phyloP scores from a whole-genome alignment of 53 echinoderm and acorn worm species.

The Paracentrotus lividus region DNA sequence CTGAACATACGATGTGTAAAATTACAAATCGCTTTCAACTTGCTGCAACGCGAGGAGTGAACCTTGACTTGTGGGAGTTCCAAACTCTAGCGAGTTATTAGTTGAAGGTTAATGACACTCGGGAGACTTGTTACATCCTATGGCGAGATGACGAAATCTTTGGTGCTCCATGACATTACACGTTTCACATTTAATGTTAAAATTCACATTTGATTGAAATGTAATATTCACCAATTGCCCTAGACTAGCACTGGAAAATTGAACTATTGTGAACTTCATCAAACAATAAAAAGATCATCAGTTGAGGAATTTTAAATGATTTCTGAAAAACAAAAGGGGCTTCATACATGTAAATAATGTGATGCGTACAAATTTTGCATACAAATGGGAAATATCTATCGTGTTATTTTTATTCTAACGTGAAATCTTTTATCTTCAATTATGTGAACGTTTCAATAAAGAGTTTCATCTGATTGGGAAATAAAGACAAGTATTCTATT shows the following conservation, averaged over 20 bases:
- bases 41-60: neutral
- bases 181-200: neutral
- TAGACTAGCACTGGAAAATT: neutral
- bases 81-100: conserved; percentile 41
- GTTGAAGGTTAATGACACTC: conserved; percentile 54
- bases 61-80: conserved; percentile 46
- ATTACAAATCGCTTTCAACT: conserved; percentile 43
- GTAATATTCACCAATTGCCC: neutral
- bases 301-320: neutral
- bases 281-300: neutral
- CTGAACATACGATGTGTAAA: conserved; percentile 17
- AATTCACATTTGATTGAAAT: neutral
- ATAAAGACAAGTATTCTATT: too few species aligned
- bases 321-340: neutral
- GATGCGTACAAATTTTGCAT: too few species aligned
- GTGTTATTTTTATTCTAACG: too few species aligned
- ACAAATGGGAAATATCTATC: too few species aligned
- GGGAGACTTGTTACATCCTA: neutral
- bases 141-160: neutral
- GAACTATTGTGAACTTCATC: neutral
- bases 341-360: too few species aligned
- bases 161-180: neutral
- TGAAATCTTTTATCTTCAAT: too few species aligned
- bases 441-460: too few species aligned
- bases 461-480: too few species aligned